These are phyloP conservation scores for Hoplodrina ambigua DNA, from an alignment of 2,888 invertebrate genomes.

Conservation along the genomic window DNA sequence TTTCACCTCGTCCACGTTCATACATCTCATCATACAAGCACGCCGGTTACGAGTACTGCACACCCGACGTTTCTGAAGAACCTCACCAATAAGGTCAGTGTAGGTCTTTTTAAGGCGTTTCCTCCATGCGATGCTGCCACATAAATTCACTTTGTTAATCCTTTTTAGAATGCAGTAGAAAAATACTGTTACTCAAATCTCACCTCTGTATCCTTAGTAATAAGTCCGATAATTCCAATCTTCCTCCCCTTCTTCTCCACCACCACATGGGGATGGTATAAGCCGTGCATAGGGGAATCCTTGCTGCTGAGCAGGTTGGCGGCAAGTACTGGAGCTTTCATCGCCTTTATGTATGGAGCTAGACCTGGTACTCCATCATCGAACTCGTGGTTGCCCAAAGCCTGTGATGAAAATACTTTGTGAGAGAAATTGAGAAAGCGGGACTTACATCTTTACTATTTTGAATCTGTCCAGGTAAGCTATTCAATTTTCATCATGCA, in stretches of 20 bases:
- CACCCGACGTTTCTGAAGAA: too few relatives aligned
- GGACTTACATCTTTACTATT: too few relatives aligned
- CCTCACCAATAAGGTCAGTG: too few relatives aligned
- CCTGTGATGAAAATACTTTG: slow-evolving; percentile 84
- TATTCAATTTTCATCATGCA: too few relatives aligned
- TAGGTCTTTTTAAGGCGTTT: too few relatives aligned
- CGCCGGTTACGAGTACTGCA: too few relatives aligned
- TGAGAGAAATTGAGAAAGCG: too few relatives aligned
- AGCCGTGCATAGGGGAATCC: slow-evolving; percentile 91
- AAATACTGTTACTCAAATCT: slow-evolving; percentile 34
- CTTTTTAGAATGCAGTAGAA: background rate
- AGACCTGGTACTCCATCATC: slow-evolving; percentile 93
- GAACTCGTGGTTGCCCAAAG: slow-evolving; percentile 96
- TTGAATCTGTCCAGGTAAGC: too few relatives aligned
- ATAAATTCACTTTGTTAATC: too few relatives aligned
- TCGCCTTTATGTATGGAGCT: slow-evolving; percentile 92
- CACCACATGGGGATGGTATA: slow-evolving; percentile 92
- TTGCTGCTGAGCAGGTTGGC: slow-evolving; percentile 93
- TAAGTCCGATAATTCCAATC: slow-evolving; percentile 95
- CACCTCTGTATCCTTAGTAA: slow-evolving; percentile 92
- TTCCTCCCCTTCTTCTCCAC: slow-evolving; percentile 91
- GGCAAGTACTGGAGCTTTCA: slow-evolving; percentile 92
- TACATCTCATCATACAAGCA: too few relatives aligned
- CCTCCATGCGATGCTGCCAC: too few relatives aligned
- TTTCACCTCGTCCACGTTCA: too few relatives aligned